Evolutionary conservation across 2,888 invertebrate species (phyloP).

Genomic region (Catocala fraxini): DNA sequence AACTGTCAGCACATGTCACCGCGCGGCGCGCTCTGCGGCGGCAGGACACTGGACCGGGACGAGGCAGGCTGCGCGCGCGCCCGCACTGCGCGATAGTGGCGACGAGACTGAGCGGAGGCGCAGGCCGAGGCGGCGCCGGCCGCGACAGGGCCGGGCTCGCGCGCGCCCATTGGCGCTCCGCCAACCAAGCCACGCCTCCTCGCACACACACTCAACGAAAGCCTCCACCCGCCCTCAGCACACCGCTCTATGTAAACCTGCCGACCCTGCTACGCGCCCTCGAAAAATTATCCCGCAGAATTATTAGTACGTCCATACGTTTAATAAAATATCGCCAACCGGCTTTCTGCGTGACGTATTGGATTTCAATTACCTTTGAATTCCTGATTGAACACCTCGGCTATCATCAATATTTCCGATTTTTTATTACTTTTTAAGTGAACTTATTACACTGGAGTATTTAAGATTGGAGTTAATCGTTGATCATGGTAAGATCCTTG

Average conservation of each 20-base stretch:
- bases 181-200: slow-evolving; percentile 48
- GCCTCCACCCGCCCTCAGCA: slow-evolving; percentile 19
- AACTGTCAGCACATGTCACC: slow-evolving; percentile 58
- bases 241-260: slow-evolving; percentile 59
- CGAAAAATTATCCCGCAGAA: slow-evolving; percentile 59
- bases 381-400: slow-evolving; percentile 54
- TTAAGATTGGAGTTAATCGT: slow-evolving; percentile 43
- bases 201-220: slow-evolving; percentile 19
- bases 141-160: slow-evolving; percentile 27
- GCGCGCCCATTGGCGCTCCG: slow-evolving; percentile 58
- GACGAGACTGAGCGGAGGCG: slow-evolving; percentile 64
- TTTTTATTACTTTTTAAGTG: slow-evolving; percentile 44
- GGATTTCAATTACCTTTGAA: slow-evolving; percentile 57
- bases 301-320: slow-evolving; percentile 54
- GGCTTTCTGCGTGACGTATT: slow-evolving; percentile 61
- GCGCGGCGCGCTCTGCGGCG: slow-evolving; percentile 28
- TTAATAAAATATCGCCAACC: slow-evolving; percentile 54
- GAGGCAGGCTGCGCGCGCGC: slow-evolving; percentile 52
- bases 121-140: slow-evolving; percentile 58
- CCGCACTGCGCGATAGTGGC: slow-evolving; percentile 62
- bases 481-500: slow-evolving; percentile 20
- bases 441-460: slow-evolving; percentile 33
- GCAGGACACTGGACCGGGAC: slow-evolving; percentile 16
- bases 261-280: slow-evolving; percentile 37
- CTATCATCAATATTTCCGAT: slow-evolving; percentile 35